Evolutionary conservation across 2,797 vertebrate genomes (phyloP), one percentile per base, ranked within the genome.

Genomic region (Echeneis naucrates): DNA sequence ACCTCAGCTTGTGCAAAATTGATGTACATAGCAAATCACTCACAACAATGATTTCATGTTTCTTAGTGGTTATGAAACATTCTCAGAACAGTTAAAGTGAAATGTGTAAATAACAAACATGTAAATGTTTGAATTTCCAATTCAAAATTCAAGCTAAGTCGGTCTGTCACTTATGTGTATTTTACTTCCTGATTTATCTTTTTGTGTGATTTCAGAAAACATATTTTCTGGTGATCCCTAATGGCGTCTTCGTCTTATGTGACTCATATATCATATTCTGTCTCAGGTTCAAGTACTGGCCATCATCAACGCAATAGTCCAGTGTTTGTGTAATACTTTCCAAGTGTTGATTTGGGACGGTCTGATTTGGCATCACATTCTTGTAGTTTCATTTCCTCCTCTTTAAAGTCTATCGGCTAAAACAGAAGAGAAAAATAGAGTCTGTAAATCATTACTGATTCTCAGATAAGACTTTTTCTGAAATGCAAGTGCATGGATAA

Each of bases 1-100:
- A 61, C 53, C 27, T 65, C 64, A 2, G 55, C 42, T 76, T 85
- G 58, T 77, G 70, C 80, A 77, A 81, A 74, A 77, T 23, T 78
- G 80, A 81, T 87, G 54, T 51, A 47, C 14, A 10, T 44, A n/a
- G 3, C 23, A 51, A 53, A 51, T 44, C 44, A n/a, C 16, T 72
- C 13, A 62, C 35, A 60, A 4, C 32, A 32, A 26, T 42, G 7
- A 47, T 56, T 77, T 61, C 5, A 57, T 74, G 63, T 78, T 51
- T 78, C 44, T 75, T 78, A 78, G 55, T 81, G 69, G 75, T 76
- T 55, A 14, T 74, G 48, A 70, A 51, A 27, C 12, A 50, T 23
- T 13, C 54, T 54, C 66, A 30, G 48, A 53, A 51, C 19, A 32
- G 24, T 52, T 50, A 48, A 10, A 45, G 24, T 26, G 17, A 79